Evolutionary conservation across 2,113 vertebrate genomes (phyloP).

Genomic region (Ceyx margarethae): DNA sequence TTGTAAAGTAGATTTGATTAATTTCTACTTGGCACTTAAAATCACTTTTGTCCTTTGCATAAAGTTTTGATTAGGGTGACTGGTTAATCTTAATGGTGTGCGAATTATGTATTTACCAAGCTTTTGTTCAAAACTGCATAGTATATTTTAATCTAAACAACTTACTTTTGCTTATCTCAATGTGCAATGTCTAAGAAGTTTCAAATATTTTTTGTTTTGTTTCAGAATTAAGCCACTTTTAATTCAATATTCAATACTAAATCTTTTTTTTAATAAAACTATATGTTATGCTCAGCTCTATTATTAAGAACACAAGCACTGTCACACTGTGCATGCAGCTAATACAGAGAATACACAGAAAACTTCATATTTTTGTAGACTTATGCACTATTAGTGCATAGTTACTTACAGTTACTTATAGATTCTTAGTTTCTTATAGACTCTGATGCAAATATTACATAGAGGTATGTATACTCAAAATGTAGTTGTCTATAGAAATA

Average conservation of each 20-base stretch:
- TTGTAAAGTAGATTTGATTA: background rate
- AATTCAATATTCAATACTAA: background rate
- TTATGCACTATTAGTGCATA: background rate
- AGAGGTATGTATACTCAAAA: background rate
- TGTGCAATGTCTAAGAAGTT: background rate
- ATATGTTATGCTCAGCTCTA: fast-evolving
- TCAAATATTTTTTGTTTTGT: background rate
- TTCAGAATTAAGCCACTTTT: background rate
- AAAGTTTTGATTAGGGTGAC: background rate
- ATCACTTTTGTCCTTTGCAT: background rate
- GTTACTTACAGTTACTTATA: background rate
- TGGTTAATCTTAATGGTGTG: background rate
- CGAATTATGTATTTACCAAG: background rate
- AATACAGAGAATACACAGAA: background rate
- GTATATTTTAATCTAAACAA: background rate
- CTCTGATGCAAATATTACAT: background rate
- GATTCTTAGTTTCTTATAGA: background rate
- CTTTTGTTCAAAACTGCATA: background rate
- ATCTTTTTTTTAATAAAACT: background rate
- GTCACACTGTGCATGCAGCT: background rate
- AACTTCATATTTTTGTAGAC: background rate
- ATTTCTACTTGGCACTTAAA: background rate
- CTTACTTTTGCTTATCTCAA: background rate
- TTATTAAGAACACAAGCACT: background rate
- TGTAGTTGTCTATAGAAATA: background rate